Base-by-base conservation (phyloP, 2,113 vertebrate species). In the Kryptolebias marmoratus region DNA sequence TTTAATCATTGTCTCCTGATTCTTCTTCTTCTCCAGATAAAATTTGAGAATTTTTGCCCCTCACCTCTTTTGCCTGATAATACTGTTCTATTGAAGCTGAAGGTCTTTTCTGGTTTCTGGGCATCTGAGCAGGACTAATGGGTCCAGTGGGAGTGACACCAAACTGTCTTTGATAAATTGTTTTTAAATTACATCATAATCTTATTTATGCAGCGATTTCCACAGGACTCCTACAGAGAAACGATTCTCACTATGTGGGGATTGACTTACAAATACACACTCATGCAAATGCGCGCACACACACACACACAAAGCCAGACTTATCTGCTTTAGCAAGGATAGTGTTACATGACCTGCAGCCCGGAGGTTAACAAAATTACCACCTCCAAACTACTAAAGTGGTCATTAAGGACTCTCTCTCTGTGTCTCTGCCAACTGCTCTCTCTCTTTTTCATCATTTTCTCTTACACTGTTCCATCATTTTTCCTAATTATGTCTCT, bases 131-230 rank as follows among this genome's bases (percentile, higher is more conserved):
- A 74, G 80, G 72, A 77, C 84, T 89, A 93, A 93, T 86, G 87
- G 86, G 85, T 91, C 90, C 90, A 87, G 78, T 85, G 88, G 90
- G 90, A 93, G 87, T 90, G 92, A 92, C 89, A 92, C 90, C 90
- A 92, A 91, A 88, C 84, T 87, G 88, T 86, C 91, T 92, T 93
- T 93, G 93, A 94, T 94, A 93, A 94, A 94, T 94, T 93, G 93
- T 93, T 94, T 94, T 94, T 93, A 94, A 94, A 94, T 93, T 93
- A 91, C 92, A 92, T 91, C 87, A 87, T 94, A 94, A 94, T 94
- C 92, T 88, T 67, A 94, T 94, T 93, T 90, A 61, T 79, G 77
- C 81, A 81, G 89, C 92, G 93, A 93, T 94, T 94, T 94, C 91
- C 92, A 93, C 91, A 88, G 79, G 82, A 89, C 91, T 93, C 91